Evolutionary conservation across 2,888 invertebrate genomes (phyloP), one percentile per base, ranked within the genome.

Genomic region (Rhimphoctona megacephalus): DNA sequence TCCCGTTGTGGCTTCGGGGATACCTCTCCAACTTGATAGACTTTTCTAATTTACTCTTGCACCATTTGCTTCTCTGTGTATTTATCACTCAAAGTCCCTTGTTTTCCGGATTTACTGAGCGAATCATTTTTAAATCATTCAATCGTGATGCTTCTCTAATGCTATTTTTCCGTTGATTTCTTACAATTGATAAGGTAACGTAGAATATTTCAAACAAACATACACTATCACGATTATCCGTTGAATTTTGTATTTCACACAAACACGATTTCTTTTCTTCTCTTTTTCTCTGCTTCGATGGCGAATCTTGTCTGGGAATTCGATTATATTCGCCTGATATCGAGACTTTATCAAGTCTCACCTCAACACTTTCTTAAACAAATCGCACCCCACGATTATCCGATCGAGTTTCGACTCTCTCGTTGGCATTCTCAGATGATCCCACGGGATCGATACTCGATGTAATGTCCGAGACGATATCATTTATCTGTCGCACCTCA

Each of bases 321-420:
- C 39, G 67, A 64, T 61, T 46, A 25, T 52, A n/a, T 8, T 54
- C 22, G 49, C 46, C n/a, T 39, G 70, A 61, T 70, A 61, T 64
- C 33, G 49, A 66, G 17, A 8, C 6, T 73, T 52, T 0, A 22
- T 43, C 46, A 61, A 49, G 54, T 86, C 88, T 92, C 91, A 92
- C 91, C 91, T 92, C 69, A 90, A 84, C 82, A 92, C 90, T 90
- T 91, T 91, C 83, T 90, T 91, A 79, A 90, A 88, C 9, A 91
- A 87, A 86, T 90, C 90, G 82, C 90, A 89, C 87, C 89, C 90
- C 86, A 89, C 88, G 79, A 88, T 88, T 86, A 89, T 88, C 88
- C 90, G 80, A 85, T 78, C 39, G 73, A 87, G 70, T 81, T 76
- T 85, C 39, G 83, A 85, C 79, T 74, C 70, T 67, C 86, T 86